These are phyloP conservation scores for Ormyrus nitidulus DNA, from an alignment of 2,888 invertebrate genomes.

Conservation along the genomic window DNA sequence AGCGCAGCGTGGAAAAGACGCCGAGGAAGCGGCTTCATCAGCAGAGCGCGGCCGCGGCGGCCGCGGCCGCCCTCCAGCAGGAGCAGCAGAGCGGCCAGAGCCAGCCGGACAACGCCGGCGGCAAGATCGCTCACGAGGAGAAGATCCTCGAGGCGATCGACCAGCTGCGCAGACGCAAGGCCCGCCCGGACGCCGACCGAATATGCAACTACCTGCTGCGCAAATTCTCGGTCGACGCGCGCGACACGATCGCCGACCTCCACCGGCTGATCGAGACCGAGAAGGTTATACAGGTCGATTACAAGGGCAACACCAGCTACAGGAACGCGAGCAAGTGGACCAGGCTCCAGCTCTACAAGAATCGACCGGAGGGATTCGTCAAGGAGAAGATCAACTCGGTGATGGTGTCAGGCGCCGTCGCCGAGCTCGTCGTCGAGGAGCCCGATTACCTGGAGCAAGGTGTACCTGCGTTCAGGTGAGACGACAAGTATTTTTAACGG, in stretches of 20 bases:
- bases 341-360: conserved; percentile 72
- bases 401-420: conserved; percentile 83
- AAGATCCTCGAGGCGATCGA: conserved; percentile 90
- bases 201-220: conserved; percentile 89
- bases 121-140: conserved; percentile 81
- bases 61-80: conserved; percentile 15
- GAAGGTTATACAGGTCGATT: conserved; percentile 88
- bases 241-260: conserved; percentile 84
- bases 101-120: neutral
- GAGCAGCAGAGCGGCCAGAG: neutral
- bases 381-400: conserved; percentile 75
- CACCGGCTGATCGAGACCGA: conserved; percentile 86
- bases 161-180: conserved; percentile 88
- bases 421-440: conserved; percentile 83
- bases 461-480: conserved; percentile 82
- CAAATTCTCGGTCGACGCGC: conserved; percentile 83
- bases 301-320: conserved; percentile 91
- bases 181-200: conserved; percentile 88
- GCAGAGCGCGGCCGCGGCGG: conserved; percentile 17
- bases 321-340: conserved; percentile 87
- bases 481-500: conserved; percentile 65
- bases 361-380: conserved; percentile 77
- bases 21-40: conserved; percentile 32
- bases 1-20: conserved; percentile 36
- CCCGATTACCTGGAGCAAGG: conserved; percentile 84